Conservation (phyloP, 2,797 vertebrate genomes). For the Spheniscus humboldti region DNA sequence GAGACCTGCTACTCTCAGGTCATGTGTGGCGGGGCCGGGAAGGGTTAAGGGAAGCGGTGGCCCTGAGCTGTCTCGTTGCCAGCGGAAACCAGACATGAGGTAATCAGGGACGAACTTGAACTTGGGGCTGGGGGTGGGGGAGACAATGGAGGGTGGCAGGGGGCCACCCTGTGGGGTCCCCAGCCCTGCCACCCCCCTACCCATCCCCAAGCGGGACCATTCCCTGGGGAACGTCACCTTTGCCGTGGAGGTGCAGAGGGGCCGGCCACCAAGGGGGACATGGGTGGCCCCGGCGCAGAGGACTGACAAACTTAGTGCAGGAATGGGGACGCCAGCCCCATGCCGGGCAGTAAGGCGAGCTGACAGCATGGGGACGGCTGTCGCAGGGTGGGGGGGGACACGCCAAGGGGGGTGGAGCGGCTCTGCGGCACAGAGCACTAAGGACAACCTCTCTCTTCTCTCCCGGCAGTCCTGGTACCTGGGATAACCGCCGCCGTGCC, state of each 20-base stretch:
- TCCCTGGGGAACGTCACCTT: background rate
- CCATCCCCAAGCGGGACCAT: background rate
- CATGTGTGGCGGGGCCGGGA: background rate
- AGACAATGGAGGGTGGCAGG: background rate
- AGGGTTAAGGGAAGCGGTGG: conserved; percentile 51
- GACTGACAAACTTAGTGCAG: background rate
- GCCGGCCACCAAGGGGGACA: fast-evolving
- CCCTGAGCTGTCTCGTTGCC: conserved; percentile 80
- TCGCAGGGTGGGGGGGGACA: fast-evolving
- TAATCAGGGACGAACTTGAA: conserved; percentile 78
- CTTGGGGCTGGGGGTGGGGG: conserved; percentile 55
- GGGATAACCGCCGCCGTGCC: conserved; percentile 81
- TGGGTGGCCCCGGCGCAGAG: background rate
- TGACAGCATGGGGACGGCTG: background rate
- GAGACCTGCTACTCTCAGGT: background rate
- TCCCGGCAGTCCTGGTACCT: conserved; percentile 93
- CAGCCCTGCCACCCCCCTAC: background rate
- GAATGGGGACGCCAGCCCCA: background rate
- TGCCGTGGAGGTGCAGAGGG: background rate
- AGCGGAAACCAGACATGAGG: conserved; percentile 85
- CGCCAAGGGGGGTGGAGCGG: background rate
- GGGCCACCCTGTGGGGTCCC: background rate
- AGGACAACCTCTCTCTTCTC: background rate
- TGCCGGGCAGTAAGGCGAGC: no score
- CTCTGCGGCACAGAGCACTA: background rate